A percentile compares a stretch with the other conserved stretches of the same genome.
Evolutionary conservation across 2,113 vertebrate genomes (phyloP).

Genomic region (Redunca redunca): DNA sequence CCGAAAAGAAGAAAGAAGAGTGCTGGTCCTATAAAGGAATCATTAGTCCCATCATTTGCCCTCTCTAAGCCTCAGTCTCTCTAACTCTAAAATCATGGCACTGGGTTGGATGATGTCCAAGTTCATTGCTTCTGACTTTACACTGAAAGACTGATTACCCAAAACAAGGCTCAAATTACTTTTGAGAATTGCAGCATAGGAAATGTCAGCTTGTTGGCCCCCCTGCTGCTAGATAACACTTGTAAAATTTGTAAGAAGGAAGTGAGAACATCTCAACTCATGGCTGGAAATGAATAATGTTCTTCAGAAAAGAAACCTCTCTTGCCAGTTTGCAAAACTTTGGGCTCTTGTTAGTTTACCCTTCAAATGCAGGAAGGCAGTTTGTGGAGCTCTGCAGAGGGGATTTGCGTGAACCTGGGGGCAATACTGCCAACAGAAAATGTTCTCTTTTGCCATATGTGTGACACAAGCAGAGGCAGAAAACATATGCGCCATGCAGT

Average conservation of each 20-base stretch:
- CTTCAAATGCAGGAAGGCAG: not conserved
- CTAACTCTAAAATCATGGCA: not conserved
- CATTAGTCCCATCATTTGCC: not conserved
- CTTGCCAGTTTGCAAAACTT: not conserved
- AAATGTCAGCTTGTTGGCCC: not conserved
- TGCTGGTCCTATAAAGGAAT: not conserved
- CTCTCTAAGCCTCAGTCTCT: not conserved
- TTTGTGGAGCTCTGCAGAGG: not conserved
- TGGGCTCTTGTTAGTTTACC: not conserved
- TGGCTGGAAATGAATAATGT: not conserved
- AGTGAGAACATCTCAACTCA: not conserved
- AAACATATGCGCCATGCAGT: fast-evolving
- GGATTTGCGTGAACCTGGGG: not conserved
- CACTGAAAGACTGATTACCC: not conserved
- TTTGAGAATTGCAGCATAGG: not conserved
- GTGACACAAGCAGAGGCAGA: not conserved
- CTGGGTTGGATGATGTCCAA: not conserved
- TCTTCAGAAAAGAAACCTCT: not conserved
- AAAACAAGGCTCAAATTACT: not conserved
- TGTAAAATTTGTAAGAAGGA: not conserved
- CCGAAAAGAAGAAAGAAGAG: not conserved
- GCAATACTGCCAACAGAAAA: not conserved
- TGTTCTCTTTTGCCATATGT: not conserved
- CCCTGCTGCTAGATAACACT: not conserved
- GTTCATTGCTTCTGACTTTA: not conserved